These are phyloP conservation scores for Tanypteryx hageni DNA, from an alignment of 2,888 invertebrate species.

Conservation along the genomic window DNA sequence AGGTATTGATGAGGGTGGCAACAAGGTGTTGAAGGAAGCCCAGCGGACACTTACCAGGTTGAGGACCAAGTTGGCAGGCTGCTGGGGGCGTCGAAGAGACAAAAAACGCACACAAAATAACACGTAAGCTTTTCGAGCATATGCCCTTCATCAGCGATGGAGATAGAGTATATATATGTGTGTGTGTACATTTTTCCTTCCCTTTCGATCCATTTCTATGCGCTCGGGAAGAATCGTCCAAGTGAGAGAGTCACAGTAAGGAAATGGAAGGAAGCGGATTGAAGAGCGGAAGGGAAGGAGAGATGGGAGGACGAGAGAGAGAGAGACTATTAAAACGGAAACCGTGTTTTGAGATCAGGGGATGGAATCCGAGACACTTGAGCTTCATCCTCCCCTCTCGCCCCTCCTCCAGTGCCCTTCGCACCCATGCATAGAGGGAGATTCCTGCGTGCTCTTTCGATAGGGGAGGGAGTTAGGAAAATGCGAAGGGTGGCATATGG, in stretches of 20 bases:
- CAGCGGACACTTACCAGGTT: no score
- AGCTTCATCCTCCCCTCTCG: neutral
- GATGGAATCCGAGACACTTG: neutral
- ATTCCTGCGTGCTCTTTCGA: neutral
- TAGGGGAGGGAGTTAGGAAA: neutral
- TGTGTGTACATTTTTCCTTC: no score
- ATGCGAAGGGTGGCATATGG: neutral
- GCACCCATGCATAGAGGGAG: neutral
- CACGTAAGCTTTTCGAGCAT: no score
- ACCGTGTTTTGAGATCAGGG: slow-evolving; percentile 45
- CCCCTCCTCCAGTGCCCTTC: neutral
- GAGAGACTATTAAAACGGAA: slow-evolving; percentile 38
- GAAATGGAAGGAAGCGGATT: neutral
- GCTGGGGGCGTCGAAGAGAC: no score
- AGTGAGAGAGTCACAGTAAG: neutral
- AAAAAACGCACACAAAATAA: no score
- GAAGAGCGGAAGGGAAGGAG: neutral
- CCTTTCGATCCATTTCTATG: no score
- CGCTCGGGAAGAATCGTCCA: no score
- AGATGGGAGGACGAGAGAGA: neutral
- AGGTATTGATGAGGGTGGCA: no score
- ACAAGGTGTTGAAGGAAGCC: no score
- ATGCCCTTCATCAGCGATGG: no score
- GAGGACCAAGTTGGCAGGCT: no score
- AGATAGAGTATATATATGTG: no score